These are phyloP conservation scores for Phrynocephalus versicolor DNA, from an alignment of 2,113 vertebrate genomes.

Conservation along the genomic window DNA sequence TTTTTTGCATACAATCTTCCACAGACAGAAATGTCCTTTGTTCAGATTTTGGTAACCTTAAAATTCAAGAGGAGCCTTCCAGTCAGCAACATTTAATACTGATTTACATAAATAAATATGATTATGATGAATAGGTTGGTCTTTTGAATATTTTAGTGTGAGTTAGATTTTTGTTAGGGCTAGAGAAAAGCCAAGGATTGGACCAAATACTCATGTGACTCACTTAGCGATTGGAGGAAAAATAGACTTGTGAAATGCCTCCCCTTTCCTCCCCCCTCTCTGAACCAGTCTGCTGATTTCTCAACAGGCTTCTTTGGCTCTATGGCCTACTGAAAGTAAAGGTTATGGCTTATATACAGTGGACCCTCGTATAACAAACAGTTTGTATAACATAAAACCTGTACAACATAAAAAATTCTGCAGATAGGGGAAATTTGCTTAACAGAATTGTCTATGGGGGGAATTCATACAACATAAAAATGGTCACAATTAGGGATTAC, in stretches of 20 bases:
- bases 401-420: too few relatives aligned
- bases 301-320: background rate
- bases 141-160: background rate
- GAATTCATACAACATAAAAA: too few relatives aligned
- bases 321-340: background rate
- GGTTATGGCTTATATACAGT: too few relatives aligned
- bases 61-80: background rate
- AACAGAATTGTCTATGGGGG: too few relatives aligned
- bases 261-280: background rate
- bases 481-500: too few relatives aligned
- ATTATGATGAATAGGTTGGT: background rate
- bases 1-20: constrained; percentile 40
- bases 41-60: background rate
- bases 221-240: background rate
- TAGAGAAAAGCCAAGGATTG: background rate
- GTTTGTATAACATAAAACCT: too few relatives aligned
- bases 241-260: background rate
- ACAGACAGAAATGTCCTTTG: constrained; percentile 28
- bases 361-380: too few relatives aligned
- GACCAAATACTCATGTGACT: background rate
- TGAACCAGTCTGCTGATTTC: background rate
- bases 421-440: too few relatives aligned
- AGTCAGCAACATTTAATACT: background rate
- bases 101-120: background rate
- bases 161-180: background rate